A percentile compares a stretch with the other conserved stretches of the same genome.
Conservation (phyloP, 53 echinoderm and acorn worm species). For the Hippasteria phrygiana region DNA sequence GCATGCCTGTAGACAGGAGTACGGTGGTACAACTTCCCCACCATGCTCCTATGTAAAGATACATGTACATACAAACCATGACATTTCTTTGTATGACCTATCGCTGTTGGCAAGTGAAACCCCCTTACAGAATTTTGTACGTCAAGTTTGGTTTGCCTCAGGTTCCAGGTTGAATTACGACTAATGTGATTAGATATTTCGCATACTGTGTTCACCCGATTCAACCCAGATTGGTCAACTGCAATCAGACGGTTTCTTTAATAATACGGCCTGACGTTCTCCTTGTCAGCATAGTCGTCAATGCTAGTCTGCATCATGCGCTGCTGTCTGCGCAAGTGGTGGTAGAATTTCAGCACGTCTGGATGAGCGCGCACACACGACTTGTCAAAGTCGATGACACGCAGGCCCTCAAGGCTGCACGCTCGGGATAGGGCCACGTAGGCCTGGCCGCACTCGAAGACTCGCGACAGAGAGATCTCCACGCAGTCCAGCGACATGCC, state of each 20-base stretch:
- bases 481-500: conserved; percentile 99
- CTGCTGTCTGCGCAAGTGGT: conserved; percentile 73
- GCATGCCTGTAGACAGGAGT: too few species aligned
- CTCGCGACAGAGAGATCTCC: conserved; percentile 93
- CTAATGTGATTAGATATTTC: too few species aligned
- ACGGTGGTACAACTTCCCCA: too few species aligned
- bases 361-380: conserved; percentile 94
- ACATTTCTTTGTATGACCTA: too few species aligned
- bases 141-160: too few species aligned
- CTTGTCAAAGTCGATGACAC: conserved; percentile 92
- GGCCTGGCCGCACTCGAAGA: conserved; percentile 98
- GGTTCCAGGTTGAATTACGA: too few species aligned
- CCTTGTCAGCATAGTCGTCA: conserved; percentile 75
- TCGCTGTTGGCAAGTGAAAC: too few species aligned
- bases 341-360: conserved; percentile 86
- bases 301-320: conserved; percentile 75
- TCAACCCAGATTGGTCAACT: not conserved
- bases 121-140: too few species aligned
- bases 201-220: too few species aligned
- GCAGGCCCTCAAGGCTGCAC: conserved; percentile 86
- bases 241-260: not conserved
- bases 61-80: too few species aligned
- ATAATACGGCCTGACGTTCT: conserved; percentile 61
- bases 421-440: conserved; percentile 98
- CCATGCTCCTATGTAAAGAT: too few species aligned